These are phyloP conservation scores for Neocrepidodera transversa DNA, from an alignment of 2,888 invertebrate species.

Conservation along the genomic window DNA sequence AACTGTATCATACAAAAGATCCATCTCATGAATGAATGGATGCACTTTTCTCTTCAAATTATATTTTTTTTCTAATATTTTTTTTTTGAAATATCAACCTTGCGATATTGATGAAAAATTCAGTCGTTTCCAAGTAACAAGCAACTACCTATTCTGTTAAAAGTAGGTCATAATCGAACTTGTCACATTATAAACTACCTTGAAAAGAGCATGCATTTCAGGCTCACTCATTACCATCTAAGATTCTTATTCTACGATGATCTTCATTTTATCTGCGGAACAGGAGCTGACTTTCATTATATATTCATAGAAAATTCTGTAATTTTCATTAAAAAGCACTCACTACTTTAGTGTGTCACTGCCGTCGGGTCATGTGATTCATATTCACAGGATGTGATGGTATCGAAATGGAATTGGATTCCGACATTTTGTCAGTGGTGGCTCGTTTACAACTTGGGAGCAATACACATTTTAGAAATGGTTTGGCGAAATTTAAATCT, in stretches of 20 bases:
- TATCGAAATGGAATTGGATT: background rate
- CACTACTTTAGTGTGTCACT: conserved; percentile 11
- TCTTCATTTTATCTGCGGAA: background rate
- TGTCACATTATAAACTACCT: background rate
- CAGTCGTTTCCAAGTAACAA: too few relatives aligned
- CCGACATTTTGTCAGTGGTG: background rate
- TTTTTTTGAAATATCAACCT: too few relatives aligned
- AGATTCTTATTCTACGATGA: background rate
- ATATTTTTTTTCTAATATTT: too few relatives aligned
- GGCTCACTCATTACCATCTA: background rate
- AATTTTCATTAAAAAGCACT: conserved; percentile 21
- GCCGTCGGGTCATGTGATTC: conserved; percentile 11
- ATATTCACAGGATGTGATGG: conserved; percentile 6
- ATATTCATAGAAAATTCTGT: conserved; percentile 23
- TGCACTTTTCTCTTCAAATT: too few relatives aligned
- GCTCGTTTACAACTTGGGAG: too few relatives aligned
- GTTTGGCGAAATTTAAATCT: too few relatives aligned
- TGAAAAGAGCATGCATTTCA: background rate
- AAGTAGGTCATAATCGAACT: too few relatives aligned
- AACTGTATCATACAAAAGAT: too few relatives aligned
- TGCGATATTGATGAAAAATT: too few relatives aligned
- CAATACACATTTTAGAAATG: too few relatives aligned
- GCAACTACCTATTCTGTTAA: too few relatives aligned
- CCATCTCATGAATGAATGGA: too few relatives aligned
- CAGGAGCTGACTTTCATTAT: conserved; percentile 9